Percentiles rank a stretch among this genome's conserved stretches.
These are phyloP conservation scores for Dolomedes plantarius DNA, from an alignment of 2,888 invertebrate species.

Conservation along the genomic window DNA sequence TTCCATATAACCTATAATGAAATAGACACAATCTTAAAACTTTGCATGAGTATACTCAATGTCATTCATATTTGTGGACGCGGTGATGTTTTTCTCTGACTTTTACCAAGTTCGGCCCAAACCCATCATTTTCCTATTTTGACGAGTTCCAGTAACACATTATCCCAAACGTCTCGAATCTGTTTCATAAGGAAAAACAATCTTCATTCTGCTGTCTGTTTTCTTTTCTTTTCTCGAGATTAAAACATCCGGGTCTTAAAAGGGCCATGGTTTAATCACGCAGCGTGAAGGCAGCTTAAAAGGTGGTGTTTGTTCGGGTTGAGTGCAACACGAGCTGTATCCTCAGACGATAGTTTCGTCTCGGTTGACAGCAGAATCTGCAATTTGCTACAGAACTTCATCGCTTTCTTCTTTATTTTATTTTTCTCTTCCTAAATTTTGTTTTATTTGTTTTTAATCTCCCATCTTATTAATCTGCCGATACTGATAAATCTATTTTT, in stretches of 20 bases:
- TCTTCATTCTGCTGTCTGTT: background rate
- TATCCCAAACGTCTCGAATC: background rate
- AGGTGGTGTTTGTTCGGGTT: slow-evolving; percentile 61
- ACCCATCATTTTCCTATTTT: no score
- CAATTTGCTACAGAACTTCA: background rate
- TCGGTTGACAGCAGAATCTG: slow-evolving; percentile 29
- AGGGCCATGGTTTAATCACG: slow-evolving; percentile 51
- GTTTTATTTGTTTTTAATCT: background rate
- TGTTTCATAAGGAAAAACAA: background rate
- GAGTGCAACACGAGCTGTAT: slow-evolving; percentile 38
- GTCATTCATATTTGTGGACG: no score
- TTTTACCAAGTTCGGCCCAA: no score
- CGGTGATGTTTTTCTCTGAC: no score
- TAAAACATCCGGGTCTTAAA: slow-evolving; percentile 62
- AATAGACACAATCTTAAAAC: no score
- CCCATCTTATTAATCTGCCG: background rate
- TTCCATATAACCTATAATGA: no score
- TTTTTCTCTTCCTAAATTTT: background rate
- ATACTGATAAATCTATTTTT: background rate
- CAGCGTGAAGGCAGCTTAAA: slow-evolving; percentile 49
- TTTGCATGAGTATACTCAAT: no score
- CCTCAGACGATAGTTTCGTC: slow-evolving; percentile 25
- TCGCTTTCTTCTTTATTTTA: background rate
- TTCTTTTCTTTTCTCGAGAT: slow-evolving; percentile 16
- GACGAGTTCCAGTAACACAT: background rate